phyloP scores from a whole-genome alignment of 2,113 vertebrate genomes.

The Lepisosteus oculatus region DNA sequence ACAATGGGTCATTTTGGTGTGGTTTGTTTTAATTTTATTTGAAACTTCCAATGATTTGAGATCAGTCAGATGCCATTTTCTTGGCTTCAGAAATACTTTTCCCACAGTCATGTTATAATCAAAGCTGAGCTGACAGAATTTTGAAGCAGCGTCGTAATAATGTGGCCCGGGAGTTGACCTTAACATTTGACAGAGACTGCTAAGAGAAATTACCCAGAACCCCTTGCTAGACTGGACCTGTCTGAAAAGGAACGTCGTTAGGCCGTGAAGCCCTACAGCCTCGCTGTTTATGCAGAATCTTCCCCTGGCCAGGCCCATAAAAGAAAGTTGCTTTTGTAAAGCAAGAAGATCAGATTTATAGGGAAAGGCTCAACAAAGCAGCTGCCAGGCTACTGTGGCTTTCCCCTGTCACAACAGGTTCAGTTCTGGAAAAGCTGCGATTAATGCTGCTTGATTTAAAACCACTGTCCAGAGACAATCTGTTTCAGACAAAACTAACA shows the following conservation, averaged over 20 bases:
- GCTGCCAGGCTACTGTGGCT: constrained; percentile 11
- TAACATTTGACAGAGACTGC: constrained; percentile 36
- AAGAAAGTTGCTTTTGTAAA: constrained; percentile 63
- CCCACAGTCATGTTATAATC: too few relatives aligned
- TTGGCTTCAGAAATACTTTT: too few relatives aligned
- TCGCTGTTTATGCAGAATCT: constrained; percentile 64
- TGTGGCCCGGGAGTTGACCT: not conserved
- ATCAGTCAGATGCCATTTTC: too few relatives aligned
- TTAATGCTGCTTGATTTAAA: constrained; percentile 50
- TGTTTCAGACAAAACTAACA: constrained; percentile 39
- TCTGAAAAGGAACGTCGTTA: constrained; percentile 59
- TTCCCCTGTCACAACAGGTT: constrained; percentile 55
- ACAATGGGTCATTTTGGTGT: too few relatives aligned
- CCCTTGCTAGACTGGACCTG: constrained; percentile 37
- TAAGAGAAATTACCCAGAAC: constrained; percentile 50
- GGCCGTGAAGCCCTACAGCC: constrained; percentile 56
- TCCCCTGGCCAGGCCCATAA: constrained; percentile 52
- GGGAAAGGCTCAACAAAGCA: constrained; percentile 54
- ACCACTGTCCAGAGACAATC: constrained; percentile 35
- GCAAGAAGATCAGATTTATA: constrained; percentile 59
- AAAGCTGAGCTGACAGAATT: too few relatives aligned
- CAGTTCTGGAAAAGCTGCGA: constrained; percentile 47
- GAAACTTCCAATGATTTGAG: too few relatives aligned
- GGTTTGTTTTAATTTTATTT: too few relatives aligned
- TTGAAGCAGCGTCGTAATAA: not conserved